These are phyloP conservation scores for Chiloscyllium punctatum DNA, from an alignment of 2,797 vertebrate species.

Conservation along the genomic window DNA sequence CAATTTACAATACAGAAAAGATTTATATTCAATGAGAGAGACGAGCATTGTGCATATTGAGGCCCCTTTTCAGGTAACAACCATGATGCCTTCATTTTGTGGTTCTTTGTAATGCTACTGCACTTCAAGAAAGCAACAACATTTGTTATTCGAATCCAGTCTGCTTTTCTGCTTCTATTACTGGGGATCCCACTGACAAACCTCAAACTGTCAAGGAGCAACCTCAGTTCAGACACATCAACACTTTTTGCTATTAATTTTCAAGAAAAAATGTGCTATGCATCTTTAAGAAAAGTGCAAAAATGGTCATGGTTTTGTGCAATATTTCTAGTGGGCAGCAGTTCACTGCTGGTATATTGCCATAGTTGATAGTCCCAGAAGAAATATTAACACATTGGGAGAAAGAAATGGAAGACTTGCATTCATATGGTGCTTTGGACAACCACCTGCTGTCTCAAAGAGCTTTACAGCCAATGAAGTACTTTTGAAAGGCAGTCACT, in stretches of 20 bases:
- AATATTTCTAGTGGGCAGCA: not conserved
- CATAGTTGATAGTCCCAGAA: not conserved
- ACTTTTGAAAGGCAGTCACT: not conserved
- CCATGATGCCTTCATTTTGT: not conserved
- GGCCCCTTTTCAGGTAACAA: not conserved
- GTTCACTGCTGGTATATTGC: not conserved
- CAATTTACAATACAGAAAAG: not conserved
- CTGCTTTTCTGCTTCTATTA: not conserved
- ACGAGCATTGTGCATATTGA: not conserved
- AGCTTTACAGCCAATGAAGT: not conserved
- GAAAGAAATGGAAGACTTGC: not conserved
- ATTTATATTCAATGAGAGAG: not conserved
- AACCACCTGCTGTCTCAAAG: not conserved
- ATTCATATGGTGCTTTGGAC: not conserved
- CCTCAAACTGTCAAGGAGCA: not conserved
- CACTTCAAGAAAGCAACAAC: not conserved
- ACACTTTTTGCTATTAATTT: not conserved
- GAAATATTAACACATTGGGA: not conserved
- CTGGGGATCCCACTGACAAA: not conserved
- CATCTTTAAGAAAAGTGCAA: not conserved
- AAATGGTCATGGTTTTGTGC: not conserved
- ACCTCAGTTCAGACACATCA: not conserved
- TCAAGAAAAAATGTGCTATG: not conserved
- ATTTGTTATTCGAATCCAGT: not conserved
- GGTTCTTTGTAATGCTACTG: not conserved